Evolutionary conservation across 2,797 vertebrate species (phyloP).

Genomic region (Syndactyla subalaris): DNA sequence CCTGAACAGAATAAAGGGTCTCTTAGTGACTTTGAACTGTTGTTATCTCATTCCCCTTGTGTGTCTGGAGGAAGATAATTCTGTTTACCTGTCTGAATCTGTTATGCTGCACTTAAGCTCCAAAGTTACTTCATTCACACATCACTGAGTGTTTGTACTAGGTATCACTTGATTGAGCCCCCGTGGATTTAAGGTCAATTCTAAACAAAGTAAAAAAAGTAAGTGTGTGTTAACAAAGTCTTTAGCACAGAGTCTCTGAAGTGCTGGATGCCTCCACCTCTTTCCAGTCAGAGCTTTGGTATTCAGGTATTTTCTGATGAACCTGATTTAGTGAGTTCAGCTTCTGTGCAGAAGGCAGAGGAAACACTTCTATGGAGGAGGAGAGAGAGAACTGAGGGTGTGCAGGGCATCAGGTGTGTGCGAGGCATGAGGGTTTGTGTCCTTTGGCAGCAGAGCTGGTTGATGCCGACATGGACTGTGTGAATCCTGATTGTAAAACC

Average conservation of each 20-base stretch:
- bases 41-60: constrained; percentile 21
- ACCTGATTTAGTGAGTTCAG: neutral
- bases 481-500: neutral
- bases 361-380: neutral
- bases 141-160: neutral
- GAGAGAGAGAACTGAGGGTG: neutral
- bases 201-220: neutral
- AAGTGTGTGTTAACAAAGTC: neutral
- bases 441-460: neutral
- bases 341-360: neutral
- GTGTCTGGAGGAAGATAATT: constrained; percentile 27
- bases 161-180: constrained; percentile 27
- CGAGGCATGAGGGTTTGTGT: neutral
- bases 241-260: neutral
- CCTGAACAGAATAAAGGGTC: neutral
- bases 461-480: neutral
- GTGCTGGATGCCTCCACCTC: neutral
- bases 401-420: neutral
- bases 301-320: neutral
- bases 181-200: neutral
- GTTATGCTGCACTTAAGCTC: neutral
- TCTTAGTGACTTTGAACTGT: neutral
- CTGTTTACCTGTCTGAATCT: constrained; percentile 35
- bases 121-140: neutral
- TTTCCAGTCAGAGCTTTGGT: neutral